Evolutionary conservation across 2,888 invertebrate species (phyloP).

Genomic region (Oligia fasciuncula): DNA sequence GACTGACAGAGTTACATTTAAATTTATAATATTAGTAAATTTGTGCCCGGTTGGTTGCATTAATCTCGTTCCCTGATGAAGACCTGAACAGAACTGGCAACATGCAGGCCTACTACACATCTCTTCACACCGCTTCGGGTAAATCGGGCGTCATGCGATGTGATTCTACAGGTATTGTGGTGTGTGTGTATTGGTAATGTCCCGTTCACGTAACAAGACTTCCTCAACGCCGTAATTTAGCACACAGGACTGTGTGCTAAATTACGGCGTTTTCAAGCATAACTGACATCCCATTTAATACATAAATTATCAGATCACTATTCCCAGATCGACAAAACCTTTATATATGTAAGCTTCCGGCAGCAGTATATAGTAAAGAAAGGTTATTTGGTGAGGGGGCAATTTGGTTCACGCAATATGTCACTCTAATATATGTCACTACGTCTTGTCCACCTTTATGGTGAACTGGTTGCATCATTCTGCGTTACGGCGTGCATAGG

Average conservation of each 20-base stretch:
- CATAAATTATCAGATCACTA: conserved; percentile 19
- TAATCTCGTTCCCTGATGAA: background rate
- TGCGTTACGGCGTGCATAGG: no score
- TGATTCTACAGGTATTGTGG: background rate
- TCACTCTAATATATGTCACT: no score
- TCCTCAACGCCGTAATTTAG: background rate
- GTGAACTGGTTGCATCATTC: no score
- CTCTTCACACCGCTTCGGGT: no score
- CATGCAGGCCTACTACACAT: background rate
- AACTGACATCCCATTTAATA: background rate
- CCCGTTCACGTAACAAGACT: background rate
- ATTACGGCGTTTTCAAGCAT: no score
- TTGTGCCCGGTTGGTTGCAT: background rate
- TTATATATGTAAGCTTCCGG: conserved; percentile 8
- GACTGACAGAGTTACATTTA: no score
- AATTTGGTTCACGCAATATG: no score
- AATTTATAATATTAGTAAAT: no score
- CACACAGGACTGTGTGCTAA: background rate
- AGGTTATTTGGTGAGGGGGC: no score
- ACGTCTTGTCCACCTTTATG: no score
- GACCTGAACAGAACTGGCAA: background rate
- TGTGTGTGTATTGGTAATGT: no score
- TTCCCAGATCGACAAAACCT: conserved; percentile 14
- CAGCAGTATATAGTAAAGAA: conserved; percentile 5
- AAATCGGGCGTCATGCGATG: background rate